Percentiles rank a stretch among this genome's conserved stretches.
Evolutionary conservation across 1,140 invertebrate species (phyloP).

Genomic region (Ips nitidus): DNA sequence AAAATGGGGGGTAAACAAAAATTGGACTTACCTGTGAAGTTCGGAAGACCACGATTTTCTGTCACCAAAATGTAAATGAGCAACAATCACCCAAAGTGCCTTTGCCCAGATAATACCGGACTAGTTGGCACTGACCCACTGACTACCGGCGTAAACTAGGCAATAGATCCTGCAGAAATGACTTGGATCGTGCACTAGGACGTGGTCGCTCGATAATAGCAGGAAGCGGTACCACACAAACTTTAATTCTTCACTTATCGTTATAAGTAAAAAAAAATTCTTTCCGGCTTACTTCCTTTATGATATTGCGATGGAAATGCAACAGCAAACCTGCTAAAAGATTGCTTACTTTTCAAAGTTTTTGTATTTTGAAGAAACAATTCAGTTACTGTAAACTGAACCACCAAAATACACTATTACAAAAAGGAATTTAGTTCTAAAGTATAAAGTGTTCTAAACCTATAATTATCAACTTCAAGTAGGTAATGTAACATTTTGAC

Average conservation of each 20-base stretch:
- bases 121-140: constrained; percentile 35
- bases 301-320: not conserved
- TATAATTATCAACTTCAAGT: too few relatives aligned
- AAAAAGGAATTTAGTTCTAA: too few relatives aligned
- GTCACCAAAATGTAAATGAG: constrained; percentile 14
- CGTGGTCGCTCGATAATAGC: constrained; percentile 25
- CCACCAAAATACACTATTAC: too few relatives aligned
- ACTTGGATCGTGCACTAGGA: constrained; percentile 18
- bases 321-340: too few relatives aligned
- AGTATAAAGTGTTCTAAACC: too few relatives aligned
- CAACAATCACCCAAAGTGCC: not conserved
- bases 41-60: not conserved
- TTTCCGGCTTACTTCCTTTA: not conserved
- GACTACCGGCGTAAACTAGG: constrained; percentile 22
- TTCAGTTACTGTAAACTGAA: too few relatives aligned
- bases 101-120: constrained; percentile 8
- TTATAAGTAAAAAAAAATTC: not conserved
- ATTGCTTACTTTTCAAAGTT: too few relatives aligned
- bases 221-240: constrained; percentile 7
- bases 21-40: too few relatives aligned
- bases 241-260: constrained; percentile 5
- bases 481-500: too few relatives aligned
- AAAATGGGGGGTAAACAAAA: too few relatives aligned
- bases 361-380: too few relatives aligned
- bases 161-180: constrained; percentile 32